Conservation (phyloP, 2,113 vertebrate species). For the Bubo bubo region DNA sequence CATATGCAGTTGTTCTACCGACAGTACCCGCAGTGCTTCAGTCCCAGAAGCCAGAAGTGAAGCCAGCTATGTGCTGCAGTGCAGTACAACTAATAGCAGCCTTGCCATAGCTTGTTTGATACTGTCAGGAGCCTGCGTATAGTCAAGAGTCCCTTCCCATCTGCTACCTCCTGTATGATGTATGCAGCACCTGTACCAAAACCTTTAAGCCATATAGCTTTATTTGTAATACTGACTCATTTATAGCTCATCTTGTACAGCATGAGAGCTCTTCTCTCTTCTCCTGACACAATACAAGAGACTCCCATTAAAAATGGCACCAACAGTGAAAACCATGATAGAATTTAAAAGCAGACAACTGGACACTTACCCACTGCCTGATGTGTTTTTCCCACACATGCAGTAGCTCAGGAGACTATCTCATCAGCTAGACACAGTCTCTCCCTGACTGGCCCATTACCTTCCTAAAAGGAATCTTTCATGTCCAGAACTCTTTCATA, state of each 20-base stretch:
- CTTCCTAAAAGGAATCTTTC: not conserved
- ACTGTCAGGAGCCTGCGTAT: not conserved
- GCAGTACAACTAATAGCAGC: not conserved
- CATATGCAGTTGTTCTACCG: not conserved
- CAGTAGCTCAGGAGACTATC: not conserved
- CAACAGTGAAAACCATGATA: not conserved
- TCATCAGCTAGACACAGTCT: not conserved
- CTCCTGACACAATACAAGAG: not conserved
- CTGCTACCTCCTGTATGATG: not conserved
- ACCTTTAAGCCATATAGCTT: not conserved
- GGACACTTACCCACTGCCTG: not conserved
- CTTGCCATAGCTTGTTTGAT: not conserved
- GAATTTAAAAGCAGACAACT: not conserved
- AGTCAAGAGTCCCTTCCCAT: not conserved
- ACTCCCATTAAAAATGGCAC: not conserved
- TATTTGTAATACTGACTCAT: not conserved
- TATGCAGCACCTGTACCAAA: not conserved
- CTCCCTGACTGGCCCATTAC: not conserved
- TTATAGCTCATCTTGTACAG: not conserved
- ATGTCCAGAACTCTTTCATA: not conserved
- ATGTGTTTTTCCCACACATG: not conserved
- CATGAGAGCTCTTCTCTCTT: not conserved
- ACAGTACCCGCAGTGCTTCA: not conserved
- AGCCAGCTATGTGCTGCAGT: slow-evolving; percentile 43
- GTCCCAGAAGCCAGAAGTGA: not conserved